A percentile compares a stretch with the other conserved stretches of the same genome.
Evolutionary conservation across 30 jellyfish, hydroid and myxozoan genomes (phyloP).

Genomic region (Aurelia sp.): DNA sequence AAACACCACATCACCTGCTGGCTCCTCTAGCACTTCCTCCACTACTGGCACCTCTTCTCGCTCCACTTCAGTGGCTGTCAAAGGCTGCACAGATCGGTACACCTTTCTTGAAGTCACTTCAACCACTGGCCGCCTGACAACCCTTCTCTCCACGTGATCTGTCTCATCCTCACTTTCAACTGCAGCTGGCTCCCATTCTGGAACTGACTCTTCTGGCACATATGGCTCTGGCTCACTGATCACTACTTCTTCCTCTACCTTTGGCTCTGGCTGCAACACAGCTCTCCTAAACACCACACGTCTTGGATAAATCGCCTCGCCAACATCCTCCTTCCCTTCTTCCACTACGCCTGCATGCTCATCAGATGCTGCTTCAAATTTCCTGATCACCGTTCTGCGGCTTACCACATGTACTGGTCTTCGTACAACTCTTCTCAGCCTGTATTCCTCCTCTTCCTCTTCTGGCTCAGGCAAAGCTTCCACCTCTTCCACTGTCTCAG

Average conservation of each 20-base stretch:
- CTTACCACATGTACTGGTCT: too few species aligned
- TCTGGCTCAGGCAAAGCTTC: too few species aligned
- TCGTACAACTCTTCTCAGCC: too few species aligned
- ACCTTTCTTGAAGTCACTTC: conserved; percentile 44
- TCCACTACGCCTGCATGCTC: neutral
- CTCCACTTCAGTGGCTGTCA: conserved; percentile 7
- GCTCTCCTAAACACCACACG: neutral
- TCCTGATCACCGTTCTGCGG: too few species aligned
- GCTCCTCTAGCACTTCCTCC: neutral
- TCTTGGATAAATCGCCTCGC: neutral
- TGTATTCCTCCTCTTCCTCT: too few species aligned
- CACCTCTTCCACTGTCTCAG: too few species aligned
- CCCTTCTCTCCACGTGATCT: conserved; percentile 44
- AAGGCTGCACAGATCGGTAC: conserved; percentile 48
- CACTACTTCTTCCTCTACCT: too few species aligned
- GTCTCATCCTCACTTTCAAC: conserved; percentile 24
- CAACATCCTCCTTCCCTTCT: conserved; percentile 3
- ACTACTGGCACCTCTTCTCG: conserved; percentile 5
- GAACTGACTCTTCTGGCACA: conserved; percentile 39
- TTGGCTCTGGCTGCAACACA: neutral
- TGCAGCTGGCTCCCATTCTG: conserved; percentile 12
- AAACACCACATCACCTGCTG: conserved; percentile 18
- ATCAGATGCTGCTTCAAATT: too few species aligned
- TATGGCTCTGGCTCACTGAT: neutral
- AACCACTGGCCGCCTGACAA: conserved; percentile 45